Evolutionary conservation across 2,888 invertebrate genomes (phyloP), one percentile per base, ranked within the genome.

Genomic region (Caenorhabditis becei): DNA sequence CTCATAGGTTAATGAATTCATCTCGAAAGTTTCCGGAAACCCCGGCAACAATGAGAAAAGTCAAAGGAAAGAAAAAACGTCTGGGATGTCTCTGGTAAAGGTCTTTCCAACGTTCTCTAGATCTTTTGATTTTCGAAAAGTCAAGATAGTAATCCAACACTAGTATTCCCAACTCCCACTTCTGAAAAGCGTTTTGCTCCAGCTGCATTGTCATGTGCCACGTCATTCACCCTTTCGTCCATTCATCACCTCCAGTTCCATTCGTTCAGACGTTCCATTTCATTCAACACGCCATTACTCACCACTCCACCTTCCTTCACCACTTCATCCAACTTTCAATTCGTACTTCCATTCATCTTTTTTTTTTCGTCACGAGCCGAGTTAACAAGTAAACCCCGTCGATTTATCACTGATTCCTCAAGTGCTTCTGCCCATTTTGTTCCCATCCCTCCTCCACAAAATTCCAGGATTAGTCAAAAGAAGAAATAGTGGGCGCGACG

Each of bases 371-470:
- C 59, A 63, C 28, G 49, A 41, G 41, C 14, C 47, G 18, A 47
- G 62, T 63, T 49, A 18, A 28, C 47, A 49, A 24, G 18, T 63
- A 49, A 63, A 11, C 20, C 49, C 16, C 26, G 11, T 5, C 62
- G 62, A 51, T 65, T 65, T 37, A 65, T 65, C 37, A 49, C 32
- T 32, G 18, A 18, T 65, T 51, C 23, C 18, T 58, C 58, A 58
- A 56, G 56, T 28, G 18, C 32, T 47, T 20, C 56, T 67, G 23
- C 26, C 16, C 20, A 20, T 65, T 66, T 53, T 24, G 14, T 62
- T 62, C 47, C 7, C 24, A 20, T 56, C 44, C 58, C 58, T 69
- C 69, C 58, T 58, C 58, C 58, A 58, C 69, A 69, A 56, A 56
- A 44, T 20, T 67, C 56, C 18, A 10, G 54, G 41, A 54, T 67